Evolutionary conservation across 2,113 vertebrate genomes (phyloP).

Genomic region (Coptodon bakossiorum): DNA sequence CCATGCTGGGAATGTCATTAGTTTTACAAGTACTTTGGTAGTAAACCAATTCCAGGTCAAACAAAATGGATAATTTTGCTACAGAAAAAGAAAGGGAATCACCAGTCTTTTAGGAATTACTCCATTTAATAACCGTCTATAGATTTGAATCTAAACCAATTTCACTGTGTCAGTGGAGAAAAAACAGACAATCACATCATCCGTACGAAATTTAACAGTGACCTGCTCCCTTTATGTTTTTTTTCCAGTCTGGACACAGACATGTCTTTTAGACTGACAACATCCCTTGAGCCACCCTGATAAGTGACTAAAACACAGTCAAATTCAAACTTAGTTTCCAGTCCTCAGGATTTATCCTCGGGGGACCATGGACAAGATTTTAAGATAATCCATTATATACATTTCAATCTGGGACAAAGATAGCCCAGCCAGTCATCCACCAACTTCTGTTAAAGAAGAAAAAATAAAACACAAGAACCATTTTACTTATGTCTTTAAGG

Average conservation of each 20-base stretch:
- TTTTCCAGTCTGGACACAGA: neutral
- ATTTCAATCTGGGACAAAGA: neutral
- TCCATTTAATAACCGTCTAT: neutral
- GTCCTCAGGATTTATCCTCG: neutral
- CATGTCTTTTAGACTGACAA: neutral
- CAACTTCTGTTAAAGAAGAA: neutral
- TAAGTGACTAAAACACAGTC: neutral
- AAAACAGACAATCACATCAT: neutral
- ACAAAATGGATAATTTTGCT: neutral
- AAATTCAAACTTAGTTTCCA: neutral
- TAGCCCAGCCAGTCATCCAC: neutral
- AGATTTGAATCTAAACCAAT: neutral
- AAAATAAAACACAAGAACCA: neutral
- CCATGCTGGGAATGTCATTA: neutral
- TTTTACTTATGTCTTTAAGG: neutral
- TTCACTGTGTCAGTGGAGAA: neutral
- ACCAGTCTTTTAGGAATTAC: neutral
- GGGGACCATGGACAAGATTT: neutral
- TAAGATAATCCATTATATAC: neutral
- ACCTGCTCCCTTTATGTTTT: neutral
- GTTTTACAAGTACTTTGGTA: neutral
- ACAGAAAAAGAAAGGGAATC: neutral
- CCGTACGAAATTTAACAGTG: neutral
- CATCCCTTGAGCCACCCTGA: neutral
- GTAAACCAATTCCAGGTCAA: neutral